These are phyloP conservation scores for Serranus cabrilla DNA, from an alignment of 2,797 vertebrate genomes.

Conservation along the genomic window DNA sequence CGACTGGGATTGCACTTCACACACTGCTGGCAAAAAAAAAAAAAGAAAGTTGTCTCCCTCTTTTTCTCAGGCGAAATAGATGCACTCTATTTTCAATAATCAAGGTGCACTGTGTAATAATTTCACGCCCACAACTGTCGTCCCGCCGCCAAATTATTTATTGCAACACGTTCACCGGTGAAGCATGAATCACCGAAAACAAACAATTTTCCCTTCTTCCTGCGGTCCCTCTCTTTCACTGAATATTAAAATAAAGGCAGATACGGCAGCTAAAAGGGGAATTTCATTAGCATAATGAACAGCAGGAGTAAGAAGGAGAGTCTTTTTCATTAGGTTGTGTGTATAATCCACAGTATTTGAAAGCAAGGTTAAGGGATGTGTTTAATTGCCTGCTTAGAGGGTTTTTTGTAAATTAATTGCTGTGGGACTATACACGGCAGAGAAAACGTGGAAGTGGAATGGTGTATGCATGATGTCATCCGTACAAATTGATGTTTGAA, in stretches of 20 bases:
- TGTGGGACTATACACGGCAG: conserved; percentile 17
- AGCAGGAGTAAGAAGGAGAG: conserved; percentile 47
- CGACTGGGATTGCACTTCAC: conserved; percentile 55
- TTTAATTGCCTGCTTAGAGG: conserved; percentile 70
- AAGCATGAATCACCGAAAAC: conserved; percentile 57
- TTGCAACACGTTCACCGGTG: conserved; percentile 42
- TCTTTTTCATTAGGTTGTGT: conserved; percentile 65
- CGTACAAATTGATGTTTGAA: conserved; percentile 36
- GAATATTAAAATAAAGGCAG: conserved; percentile 67
- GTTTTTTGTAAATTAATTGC: conserved; percentile 62
- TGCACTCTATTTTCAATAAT: conserved; percentile 61
- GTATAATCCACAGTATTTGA: conserved; percentile 63
- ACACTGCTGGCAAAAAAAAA: conserved; percentile 32
- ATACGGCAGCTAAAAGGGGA: conserved; percentile 57
- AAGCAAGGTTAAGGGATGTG: conserved; percentile 67
- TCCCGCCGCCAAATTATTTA: conserved; percentile 52
- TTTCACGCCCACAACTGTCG: conserved; percentile 47
- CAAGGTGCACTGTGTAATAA: conserved; percentile 56
- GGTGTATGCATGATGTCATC: conserved; percentile 30
- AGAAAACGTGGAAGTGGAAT: conserved; percentile 17
- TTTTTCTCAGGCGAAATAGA: conserved; percentile 37
- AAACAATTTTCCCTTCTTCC: conserved; percentile 34
- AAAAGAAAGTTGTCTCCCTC: conserved; percentile 1
- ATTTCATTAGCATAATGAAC: conserved; percentile 75
- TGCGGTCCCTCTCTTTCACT: conserved; percentile 34